phyloP scores from a whole-genome alignment of 2,113 vertebrate genomes.

The Lepisosteus osseus region DNA sequence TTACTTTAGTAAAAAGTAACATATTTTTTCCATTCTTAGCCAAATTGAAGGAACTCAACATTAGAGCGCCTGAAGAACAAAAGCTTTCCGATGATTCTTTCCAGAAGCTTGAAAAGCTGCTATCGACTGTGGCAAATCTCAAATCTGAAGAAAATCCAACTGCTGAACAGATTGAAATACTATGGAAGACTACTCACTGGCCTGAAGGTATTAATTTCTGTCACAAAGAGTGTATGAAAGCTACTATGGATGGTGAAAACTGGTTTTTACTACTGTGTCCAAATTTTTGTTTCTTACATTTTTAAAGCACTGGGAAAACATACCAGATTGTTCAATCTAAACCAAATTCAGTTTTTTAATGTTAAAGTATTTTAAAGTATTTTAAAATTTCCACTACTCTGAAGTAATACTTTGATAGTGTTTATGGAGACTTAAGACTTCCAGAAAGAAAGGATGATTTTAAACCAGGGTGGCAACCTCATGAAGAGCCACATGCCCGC shows the following conservation, averaged over 20 bases:
- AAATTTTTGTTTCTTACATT: too few species aligned
- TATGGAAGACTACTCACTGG: constrained; percentile 90
- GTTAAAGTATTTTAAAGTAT: too few species aligned
- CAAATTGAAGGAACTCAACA: constrained; percentile 84
- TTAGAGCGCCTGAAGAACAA: constrained; percentile 59
- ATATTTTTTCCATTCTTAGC: constrained; percentile 51
- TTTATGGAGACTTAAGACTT: too few species aligned
- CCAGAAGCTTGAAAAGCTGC: constrained; percentile 71
- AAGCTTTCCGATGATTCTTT: constrained; percentile 71
- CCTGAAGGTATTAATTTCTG: constrained; percentile 76
- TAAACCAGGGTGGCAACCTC: too few species aligned
- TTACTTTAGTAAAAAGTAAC: not conserved
- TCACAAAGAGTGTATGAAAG: not conserved
- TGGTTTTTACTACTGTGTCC: not conserved
- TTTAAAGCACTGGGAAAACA: too few species aligned
- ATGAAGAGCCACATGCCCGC: too few species aligned
- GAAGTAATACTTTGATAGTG: too few species aligned
- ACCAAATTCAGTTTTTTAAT: too few species aligned
- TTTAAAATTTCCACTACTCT: too few species aligned
- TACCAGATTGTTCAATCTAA: too few species aligned
- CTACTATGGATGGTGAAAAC: too few species aligned
- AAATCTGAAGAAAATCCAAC: constrained; percentile 66
- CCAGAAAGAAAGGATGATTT: too few species aligned
- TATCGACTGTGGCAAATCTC: constrained; percentile 63
- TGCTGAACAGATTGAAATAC: constrained; percentile 75